Percentiles rank a stretch among this genome's conserved stretches.
phyloP scores from a whole-genome alignment of 2,888 invertebrate species.

The Drosophila dives region DNA sequence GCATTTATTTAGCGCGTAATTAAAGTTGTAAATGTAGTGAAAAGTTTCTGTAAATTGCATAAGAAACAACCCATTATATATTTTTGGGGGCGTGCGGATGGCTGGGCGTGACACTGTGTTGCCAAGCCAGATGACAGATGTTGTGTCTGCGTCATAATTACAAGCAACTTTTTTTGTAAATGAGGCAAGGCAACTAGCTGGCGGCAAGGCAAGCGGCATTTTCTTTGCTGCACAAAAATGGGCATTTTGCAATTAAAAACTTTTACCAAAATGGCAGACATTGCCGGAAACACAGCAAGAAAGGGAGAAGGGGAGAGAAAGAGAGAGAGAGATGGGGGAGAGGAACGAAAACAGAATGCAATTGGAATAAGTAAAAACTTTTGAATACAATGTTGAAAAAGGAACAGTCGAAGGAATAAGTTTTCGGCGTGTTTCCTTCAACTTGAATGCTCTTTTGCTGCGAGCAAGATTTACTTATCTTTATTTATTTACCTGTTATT shows the following conservation, averaged over 20 bases:
- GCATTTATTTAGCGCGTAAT: slow-evolving; percentile 59
- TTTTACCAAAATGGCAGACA: slow-evolving; percentile 51
- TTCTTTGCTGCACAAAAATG: slow-evolving; percentile 42
- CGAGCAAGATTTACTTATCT: background rate
- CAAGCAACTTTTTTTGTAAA: slow-evolving; percentile 44
- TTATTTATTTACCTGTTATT: background rate
- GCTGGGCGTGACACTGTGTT: slow-evolving; percentile 18
- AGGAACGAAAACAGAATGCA: background rate
- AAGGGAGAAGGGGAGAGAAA: background rate
- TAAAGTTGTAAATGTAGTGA: slow-evolving; percentile 63
- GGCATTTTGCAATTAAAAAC: slow-evolving; percentile 70
- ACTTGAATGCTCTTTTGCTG: slow-evolving; percentile 39
- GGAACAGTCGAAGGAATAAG: slow-evolving; percentile 22
- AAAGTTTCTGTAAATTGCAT: slow-evolving; percentile 66
- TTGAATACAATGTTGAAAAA: slow-evolving; percentile 37
- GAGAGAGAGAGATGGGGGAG: background rate
- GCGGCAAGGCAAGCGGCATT: slow-evolving; percentile 3
- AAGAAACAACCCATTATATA: slow-evolving; percentile 26
- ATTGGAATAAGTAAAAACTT: slow-evolving; percentile 35
- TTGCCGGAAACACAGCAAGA: slow-evolving; percentile 4
- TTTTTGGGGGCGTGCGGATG: slow-evolving; percentile 12
- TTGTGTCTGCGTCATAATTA: slow-evolving; percentile 68
- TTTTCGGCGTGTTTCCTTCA: slow-evolving; percentile 8
- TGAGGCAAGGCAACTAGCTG: slow-evolving; percentile 16
- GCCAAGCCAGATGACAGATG: slow-evolving; percentile 55